Percentiles rank a stretch among this genome's conserved stretches.
These are phyloP conservation scores for Ormia ochracea DNA, from an alignment of 2,888 invertebrate species.

Conservation along the genomic window DNA sequence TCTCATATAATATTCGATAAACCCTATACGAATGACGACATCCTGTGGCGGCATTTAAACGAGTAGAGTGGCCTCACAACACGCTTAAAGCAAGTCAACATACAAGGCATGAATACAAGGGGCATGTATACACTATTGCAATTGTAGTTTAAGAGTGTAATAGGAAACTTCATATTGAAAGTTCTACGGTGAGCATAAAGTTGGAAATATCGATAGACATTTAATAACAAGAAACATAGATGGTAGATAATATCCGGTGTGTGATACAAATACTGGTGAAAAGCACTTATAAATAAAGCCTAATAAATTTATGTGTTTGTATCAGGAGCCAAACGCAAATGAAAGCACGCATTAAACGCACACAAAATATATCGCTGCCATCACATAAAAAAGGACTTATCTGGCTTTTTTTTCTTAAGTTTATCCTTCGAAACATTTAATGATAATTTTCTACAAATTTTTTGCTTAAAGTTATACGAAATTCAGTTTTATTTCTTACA, in stretches of 20 bases:
- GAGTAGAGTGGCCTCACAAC: conserved; percentile 30
- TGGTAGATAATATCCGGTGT: conserved; percentile 55
- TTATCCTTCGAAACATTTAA: too few relatives aligned
- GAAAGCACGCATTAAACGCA: background rate
- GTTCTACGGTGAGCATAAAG: background rate
- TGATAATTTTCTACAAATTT: too few relatives aligned
- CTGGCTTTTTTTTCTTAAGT: too few relatives aligned
- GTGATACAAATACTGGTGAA: conserved; percentile 11
- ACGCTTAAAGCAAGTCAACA: conserved; percentile 3
- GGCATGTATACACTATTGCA: background rate
- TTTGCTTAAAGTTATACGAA: too few relatives aligned
- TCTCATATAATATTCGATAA: conserved; percentile 64
- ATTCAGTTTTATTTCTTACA: too few relatives aligned
- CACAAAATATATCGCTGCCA: too few relatives aligned
- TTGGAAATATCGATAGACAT: conserved; percentile 44
- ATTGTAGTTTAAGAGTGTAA: background rate
- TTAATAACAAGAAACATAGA: conserved; percentile 46
- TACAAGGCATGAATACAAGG: background rate
- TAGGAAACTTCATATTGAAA: background rate
- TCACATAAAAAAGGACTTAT: too few relatives aligned
- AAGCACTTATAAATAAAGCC: background rate
- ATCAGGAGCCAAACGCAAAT: background rate
- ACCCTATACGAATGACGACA: conserved; percentile 64
- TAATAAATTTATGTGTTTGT: conserved; percentile 37
- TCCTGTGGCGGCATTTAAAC: conserved; percentile 66